phyloP scores from a whole-genome alignment of 1,140 invertebrate genomes.

The Liolophura sinensis region DNA sequence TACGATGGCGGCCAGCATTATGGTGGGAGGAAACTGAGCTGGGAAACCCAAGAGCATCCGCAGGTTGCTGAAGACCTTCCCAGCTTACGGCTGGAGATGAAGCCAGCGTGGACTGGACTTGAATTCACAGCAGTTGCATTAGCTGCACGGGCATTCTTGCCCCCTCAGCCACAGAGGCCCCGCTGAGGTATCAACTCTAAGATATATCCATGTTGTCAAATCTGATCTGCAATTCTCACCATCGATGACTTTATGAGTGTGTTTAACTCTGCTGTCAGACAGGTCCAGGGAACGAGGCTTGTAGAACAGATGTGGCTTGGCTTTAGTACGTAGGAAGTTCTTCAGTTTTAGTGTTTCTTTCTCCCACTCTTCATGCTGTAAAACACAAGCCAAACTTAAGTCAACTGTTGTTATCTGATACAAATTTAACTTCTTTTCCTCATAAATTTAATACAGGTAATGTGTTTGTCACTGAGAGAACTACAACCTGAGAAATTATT shows the following conservation, averaged over 20 bases:
- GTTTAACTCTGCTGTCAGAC: conserved; percentile 63
- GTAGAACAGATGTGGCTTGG: conserved; percentile 86
- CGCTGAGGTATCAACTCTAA: too few relatives aligned
- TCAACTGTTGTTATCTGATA: background rate
- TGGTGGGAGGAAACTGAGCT: too few relatives aligned
- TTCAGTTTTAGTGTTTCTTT: conserved; percentile 73
- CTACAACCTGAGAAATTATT: background rate
- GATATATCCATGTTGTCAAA: too few relatives aligned
- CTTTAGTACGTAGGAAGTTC: conserved; percentile 85
- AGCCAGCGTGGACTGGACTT: too few relatives aligned
- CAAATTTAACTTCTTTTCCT: background rate
- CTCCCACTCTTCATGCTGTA: conserved; percentile 80
- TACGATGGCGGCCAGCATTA: too few relatives aligned
- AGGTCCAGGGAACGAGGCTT: conserved; percentile 74
- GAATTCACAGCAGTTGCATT: too few relatives aligned
- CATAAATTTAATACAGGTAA: background rate
- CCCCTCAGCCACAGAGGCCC: too few relatives aligned
- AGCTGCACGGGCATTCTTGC: too few relatives aligned
- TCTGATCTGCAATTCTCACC: conserved; percentile 56
- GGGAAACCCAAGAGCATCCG: too few relatives aligned
- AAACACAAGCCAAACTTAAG: conserved; percentile 18
- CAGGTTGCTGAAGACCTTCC: too few relatives aligned
- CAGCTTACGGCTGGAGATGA: too few relatives aligned
- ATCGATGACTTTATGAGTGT: conserved; percentile 65
- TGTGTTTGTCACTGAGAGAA: background rate